These are phyloP conservation scores for Calyptommatus sinebrachiatus DNA, from an alignment of 2,113 vertebrate genomes.

Conservation along the genomic window DNA sequence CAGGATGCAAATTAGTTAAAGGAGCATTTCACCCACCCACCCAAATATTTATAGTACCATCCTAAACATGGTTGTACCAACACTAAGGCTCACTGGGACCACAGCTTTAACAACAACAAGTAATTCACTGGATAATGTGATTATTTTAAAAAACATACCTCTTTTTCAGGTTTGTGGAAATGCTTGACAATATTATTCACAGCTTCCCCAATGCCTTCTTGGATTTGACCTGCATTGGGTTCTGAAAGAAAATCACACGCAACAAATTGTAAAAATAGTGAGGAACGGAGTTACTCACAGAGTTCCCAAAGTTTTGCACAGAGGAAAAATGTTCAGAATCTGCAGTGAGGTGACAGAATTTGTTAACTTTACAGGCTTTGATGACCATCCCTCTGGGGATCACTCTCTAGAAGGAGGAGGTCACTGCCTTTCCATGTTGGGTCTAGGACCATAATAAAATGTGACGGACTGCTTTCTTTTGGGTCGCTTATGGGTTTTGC, in stretches of 20 bases:
- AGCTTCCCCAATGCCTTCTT: constrained; percentile 93
- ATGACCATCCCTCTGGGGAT: background rate
- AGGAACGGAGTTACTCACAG: background rate
- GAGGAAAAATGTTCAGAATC: no score
- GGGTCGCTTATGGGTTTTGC: background rate
- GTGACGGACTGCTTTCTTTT: background rate
- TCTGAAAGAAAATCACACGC: constrained; percentile 72
- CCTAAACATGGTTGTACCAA: no score
- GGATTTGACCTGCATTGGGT: constrained; percentile 86
- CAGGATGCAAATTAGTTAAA: no score
- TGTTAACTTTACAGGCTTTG: background rate
- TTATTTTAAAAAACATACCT: constrained; percentile 74
- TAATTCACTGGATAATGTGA: background rate
- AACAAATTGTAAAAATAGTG: background rate
- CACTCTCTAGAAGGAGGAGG: no score
- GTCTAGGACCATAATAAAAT: no score
- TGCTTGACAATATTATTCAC: constrained; percentile 97
- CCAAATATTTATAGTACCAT: no score
- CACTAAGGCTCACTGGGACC: no score
- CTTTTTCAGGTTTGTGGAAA: constrained; percentile 97
- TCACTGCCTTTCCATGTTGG: no score
- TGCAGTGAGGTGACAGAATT: background rate
- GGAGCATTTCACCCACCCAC: no score
- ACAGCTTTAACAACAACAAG: no score
- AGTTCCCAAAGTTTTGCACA: background rate